These are phyloP conservation scores for Epistrophella euchroma DNA, from an alignment of 2,888 invertebrate species.

Conservation along the genomic window DNA sequence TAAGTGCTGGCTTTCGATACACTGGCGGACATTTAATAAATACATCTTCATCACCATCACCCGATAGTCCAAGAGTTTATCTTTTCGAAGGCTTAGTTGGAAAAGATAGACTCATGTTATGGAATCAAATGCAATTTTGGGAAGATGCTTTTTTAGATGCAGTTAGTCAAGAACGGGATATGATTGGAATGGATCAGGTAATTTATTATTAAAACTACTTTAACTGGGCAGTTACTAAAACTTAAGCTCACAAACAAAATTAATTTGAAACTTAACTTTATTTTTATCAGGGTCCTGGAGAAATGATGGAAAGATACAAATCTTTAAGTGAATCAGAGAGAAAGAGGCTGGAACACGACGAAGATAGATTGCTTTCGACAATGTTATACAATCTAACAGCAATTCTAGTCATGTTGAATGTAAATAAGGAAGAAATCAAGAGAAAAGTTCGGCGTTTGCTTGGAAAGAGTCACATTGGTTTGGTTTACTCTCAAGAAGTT, in stretches of 20 bases:
- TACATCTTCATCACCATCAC: slow-evolving; percentile 92
- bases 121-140: slow-evolving; percentile 99
- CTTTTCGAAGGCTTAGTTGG: slow-evolving; percentile 94
- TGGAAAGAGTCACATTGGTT: slow-evolving; percentile 99
- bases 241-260: no score
- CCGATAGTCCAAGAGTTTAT: slow-evolving; percentile 95
- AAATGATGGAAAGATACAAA: slow-evolving; percentile 99
- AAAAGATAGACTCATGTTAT: slow-evolving; percentile 89
- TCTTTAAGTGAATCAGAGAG: slow-evolving; percentile 95
- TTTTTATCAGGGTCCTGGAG: slow-evolving; percentile 91
- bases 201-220: no score
- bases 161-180: slow-evolving; percentile 98
- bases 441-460: slow-evolving; percentile 95
- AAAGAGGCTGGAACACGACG: slow-evolving; percentile 98
- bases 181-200: slow-evolving; percentile 99
- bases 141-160: slow-evolving; percentile 99
- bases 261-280: no score
- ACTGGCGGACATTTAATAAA: slow-evolving; percentile 93
- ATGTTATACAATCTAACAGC: slow-evolving; percentile 98
- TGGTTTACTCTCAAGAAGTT: slow-evolving; percentile 98
- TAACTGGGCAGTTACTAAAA: no score
- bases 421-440: slow-evolving; percentile 92
- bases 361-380: slow-evolving; percentile 97
- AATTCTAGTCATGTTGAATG: slow-evolving; percentile 96
- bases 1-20: slow-evolving; percentile 94